Percentiles rank a stretch among this genome's conserved stretches.
Evolutionary conservation across 1,140 invertebrate genomes (phyloP).

Genomic region (Anastatus disparis): DNA sequence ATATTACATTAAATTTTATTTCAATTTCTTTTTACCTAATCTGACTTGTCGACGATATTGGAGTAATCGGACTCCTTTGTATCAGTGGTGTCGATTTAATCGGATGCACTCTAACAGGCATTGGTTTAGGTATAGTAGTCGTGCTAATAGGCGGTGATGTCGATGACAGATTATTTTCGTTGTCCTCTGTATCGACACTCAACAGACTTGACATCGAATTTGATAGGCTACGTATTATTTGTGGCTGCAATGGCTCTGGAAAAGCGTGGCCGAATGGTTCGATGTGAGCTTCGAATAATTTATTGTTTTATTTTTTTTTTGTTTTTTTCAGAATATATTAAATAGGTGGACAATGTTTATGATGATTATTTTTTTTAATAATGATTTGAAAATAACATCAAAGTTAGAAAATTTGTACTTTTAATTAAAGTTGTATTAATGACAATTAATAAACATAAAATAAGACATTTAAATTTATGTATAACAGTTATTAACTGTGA

Average conservation of each 20-base stretch:
- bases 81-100: slow-evolving; percentile 62
- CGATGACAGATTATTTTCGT: slow-evolving; percentile 51
- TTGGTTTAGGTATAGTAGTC: slow-evolving; percentile 57
- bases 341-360: no score
- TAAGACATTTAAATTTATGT: no score
- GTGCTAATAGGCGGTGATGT: slow-evolving; percentile 49
- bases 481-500: no score
- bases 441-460: no score
- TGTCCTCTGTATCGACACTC: slow-evolving; percentile 49
- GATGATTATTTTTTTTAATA: no score
- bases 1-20: neutral
- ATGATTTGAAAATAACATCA: no score
- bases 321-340: no score
- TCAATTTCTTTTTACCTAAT: slow-evolving; percentile 42
- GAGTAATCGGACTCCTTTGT: slow-evolving; percentile 59
- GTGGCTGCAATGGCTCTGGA: slow-evolving; percentile 60
- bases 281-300: no score
- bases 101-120: slow-evolving; percentile 61
- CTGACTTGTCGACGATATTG: slow-evolving; percentile 62
- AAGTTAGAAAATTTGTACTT: no score
- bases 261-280: no score
- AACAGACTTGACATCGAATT: slow-evolving; percentile 62
- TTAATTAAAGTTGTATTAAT: no score
- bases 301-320: no score
- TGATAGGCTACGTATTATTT: slow-evolving; percentile 61